These are phyloP conservation scores for Phengaris arion DNA, from an alignment of 2,888 invertebrate species.

Conservation along the genomic window DNA sequence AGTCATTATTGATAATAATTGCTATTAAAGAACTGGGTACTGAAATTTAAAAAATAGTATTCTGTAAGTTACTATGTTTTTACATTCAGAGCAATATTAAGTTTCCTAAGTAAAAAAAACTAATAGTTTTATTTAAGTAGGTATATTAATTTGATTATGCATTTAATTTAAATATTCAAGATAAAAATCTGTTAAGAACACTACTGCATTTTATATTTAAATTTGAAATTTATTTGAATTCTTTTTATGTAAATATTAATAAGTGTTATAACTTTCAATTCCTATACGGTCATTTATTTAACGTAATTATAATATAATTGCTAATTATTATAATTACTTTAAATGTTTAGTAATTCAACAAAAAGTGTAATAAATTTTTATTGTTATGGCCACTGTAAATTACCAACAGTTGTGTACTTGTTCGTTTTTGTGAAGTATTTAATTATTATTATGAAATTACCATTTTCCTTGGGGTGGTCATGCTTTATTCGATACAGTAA, in stretches of 20 bases:
- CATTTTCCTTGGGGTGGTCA: not conserved
- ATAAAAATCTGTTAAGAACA: no score
- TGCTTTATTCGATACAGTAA: not conserved
- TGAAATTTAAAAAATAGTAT: no score
- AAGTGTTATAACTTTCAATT: not conserved
- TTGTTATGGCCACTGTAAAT: conserved; percentile 2
- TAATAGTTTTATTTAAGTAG: no score
- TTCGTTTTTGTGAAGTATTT: not conserved
- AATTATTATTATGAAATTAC: not conserved
- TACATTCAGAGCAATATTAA: no score
- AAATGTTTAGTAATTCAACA: not conserved
- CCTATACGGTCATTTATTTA: not conserved
- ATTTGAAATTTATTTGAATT: no score
- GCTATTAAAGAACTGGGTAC: no score
- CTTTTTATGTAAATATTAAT: not conserved
- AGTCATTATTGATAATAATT: no score
- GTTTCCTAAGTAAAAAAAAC: no score
- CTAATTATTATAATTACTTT: not conserved
- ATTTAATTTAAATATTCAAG: no score
- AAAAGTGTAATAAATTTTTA: conserved; percentile 6
- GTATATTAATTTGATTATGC: no score
- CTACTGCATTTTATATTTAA: no score
- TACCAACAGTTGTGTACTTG: not conserved
- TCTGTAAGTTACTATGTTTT: no score
- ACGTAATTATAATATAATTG: not conserved